phyloP scores from a whole-genome alignment of 2,113 vertebrate species.

The Nothoprocta perdicaria region DNA sequence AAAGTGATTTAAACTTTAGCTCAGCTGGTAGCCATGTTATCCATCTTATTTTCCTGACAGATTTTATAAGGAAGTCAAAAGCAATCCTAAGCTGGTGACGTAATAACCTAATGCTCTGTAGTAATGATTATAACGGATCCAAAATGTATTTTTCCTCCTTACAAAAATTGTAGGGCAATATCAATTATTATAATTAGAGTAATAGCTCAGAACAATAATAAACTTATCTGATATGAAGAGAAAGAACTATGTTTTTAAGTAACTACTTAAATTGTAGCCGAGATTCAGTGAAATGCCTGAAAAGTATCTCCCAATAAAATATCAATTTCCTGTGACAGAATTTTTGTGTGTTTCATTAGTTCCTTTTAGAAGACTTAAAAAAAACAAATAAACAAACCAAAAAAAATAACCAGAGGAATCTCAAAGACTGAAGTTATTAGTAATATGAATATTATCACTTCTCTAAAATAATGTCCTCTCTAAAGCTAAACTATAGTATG shows the following conservation, averaged over 20 bases:
- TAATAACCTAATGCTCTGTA: background rate
- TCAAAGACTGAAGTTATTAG: slow-evolving; percentile 10
- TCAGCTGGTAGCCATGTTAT: slow-evolving; percentile 1
- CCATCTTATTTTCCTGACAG: slow-evolving; percentile 43
- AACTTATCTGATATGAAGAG: background rate
- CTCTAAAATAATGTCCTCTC: background rate
- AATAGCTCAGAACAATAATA: background rate
- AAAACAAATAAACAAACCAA: background rate
- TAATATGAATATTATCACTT: slow-evolving; percentile 3
- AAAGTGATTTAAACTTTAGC: slow-evolving; percentile 23
- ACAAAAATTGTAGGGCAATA: background rate
- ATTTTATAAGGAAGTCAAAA: slow-evolving; percentile 38
- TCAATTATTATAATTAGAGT: background rate
- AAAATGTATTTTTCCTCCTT: background rate
- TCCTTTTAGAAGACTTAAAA: background rate
- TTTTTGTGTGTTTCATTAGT: background rate
- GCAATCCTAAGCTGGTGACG: background rate
- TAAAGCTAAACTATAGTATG: background rate
- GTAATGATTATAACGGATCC: background rate
- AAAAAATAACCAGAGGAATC: background rate
- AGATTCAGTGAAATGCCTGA: background rate
- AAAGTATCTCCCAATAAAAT: slow-evolving; percentile 13
- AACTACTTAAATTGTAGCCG: background rate
- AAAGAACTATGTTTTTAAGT: background rate
- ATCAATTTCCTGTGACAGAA: background rate